Percentiles rank a stretch among this genome's conserved stretches.
Conservation (phyloP, 2,113 vertebrate genomes). For the Syrmaticus mikado region DNA sequence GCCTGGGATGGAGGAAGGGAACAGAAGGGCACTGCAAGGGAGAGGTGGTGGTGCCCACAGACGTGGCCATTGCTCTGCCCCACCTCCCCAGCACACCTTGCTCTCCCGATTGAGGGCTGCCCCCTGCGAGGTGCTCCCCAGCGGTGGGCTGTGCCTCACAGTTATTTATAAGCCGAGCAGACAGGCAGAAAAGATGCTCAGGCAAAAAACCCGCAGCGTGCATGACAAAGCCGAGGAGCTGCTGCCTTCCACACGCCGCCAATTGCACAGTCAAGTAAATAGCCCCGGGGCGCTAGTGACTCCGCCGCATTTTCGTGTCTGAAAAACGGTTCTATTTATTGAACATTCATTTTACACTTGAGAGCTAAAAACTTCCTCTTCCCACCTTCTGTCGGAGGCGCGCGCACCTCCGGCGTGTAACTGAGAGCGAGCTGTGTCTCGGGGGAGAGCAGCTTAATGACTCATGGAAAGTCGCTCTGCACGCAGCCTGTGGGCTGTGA, state of each 20-base stretch:
- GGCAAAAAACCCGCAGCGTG: background rate
- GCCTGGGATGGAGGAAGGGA: background rate
- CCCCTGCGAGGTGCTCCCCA: rapidly evolving
- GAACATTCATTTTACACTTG: background rate
- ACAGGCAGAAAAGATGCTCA: background rate
- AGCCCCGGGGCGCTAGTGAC: background rate
- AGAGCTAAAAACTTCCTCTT: background rate
- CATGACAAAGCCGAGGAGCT: background rate
- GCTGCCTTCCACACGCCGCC: background rate
- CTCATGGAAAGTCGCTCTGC: background rate
- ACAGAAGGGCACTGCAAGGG: background rate
- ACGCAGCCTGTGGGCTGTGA: background rate
- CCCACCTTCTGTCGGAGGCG: background rate
- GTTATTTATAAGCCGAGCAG: background rate
- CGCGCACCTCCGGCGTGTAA: rapidly evolving
- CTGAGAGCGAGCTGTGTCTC: background rate
- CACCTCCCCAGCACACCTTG: background rate
- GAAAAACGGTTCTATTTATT: background rate
- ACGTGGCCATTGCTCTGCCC: background rate
- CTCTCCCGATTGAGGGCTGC: background rate
- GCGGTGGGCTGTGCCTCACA: rapidly evolving
- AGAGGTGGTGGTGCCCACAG: rapidly evolving
- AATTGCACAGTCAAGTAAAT: background rate
- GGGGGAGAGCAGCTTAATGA: background rate
- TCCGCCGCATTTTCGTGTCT: background rate